Conservation (phyloP, 1,140 invertebrate species). For the Zaprionus davidi region DNA sequence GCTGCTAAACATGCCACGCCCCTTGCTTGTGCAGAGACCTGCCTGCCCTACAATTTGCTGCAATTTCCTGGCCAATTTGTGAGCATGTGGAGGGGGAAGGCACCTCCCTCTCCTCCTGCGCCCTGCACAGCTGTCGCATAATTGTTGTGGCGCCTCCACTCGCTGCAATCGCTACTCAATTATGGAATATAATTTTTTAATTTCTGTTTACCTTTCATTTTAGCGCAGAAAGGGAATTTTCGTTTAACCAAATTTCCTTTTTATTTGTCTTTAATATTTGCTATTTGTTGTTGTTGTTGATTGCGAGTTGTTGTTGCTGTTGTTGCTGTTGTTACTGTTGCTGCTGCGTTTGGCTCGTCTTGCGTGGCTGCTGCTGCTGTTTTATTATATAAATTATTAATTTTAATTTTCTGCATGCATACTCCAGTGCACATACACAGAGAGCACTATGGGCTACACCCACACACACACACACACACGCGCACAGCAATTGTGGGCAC, state of each 20-base stretch:
- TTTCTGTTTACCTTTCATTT: slow-evolving; percentile 64
- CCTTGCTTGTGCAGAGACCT: slow-evolving; percentile 33
- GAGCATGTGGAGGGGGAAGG: background rate
- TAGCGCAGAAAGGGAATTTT: slow-evolving; percentile 55
- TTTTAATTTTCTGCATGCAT: slow-evolving; percentile 84
- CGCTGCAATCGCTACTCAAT: slow-evolving; percentile 58
- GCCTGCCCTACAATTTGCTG: slow-evolving; percentile 60
- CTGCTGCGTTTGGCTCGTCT: slow-evolving; percentile 24
- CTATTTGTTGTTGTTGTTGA: slow-evolving; percentile 27
- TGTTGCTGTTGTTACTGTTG: slow-evolving; percentile 34
- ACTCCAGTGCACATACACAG: slow-evolving; percentile 69
- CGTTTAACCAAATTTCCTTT: slow-evolving; percentile 65
- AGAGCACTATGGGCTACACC: slow-evolving; percentile 34
- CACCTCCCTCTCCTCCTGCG: background rate
- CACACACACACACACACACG: slow-evolving; percentile 27
- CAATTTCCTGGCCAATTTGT: slow-evolving; percentile 67
- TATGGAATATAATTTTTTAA: slow-evolving; percentile 72
- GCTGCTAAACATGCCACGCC: slow-evolving; percentile 51
- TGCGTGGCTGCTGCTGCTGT: slow-evolving; percentile 42
- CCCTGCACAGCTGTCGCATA: slow-evolving; percentile 44
- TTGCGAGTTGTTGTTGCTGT: slow-evolving; percentile 34
- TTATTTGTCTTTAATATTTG: slow-evolving; percentile 31
- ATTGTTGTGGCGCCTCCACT: slow-evolving; percentile 40
- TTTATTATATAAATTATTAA: slow-evolving; percentile 83
- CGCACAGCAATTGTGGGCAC: slow-evolving; percentile 36